Evolutionary conservation across 2,113 vertebrate species (phyloP), one percentile per base, ranked within the genome.

Genomic region (Ondatra zibethicus): DNA sequence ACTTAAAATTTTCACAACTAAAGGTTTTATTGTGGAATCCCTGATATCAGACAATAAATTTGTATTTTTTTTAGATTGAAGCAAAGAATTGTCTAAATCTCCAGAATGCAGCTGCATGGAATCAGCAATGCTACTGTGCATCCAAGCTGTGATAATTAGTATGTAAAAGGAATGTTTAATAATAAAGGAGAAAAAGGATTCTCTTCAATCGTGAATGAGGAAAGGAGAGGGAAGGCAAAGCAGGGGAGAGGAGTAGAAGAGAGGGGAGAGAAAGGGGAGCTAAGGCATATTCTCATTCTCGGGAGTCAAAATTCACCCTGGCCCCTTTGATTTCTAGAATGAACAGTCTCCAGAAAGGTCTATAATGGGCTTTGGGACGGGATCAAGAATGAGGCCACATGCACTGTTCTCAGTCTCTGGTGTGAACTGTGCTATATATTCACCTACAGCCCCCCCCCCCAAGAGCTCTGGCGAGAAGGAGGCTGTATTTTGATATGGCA

Each of bases 391-490:
- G 89, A 97, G 97, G 94, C 80, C 92, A 96, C 81, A 47, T 21
- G 31, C 55, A 82, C 85, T 88, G 82, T 80, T 96, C 72, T 95
- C 92, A 93, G 91, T 94, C 92, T 95, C 96, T 96, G 91, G 65
- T 97, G 92, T 94, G 97, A 98, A 96, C 84, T 95, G 92, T 96
- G 73, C 88, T 95, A 36, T 88, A 76, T 90, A 94, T 96, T 96
- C 95, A 95, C 78, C 95, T 23, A 63, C 78, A 87, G 29, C 55
- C 94, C 80, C 89, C 92, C 45, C 92, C 82, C 63, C 75, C n/a
- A n/a, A 91, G 92, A 96, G 89, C 55, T 92, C 94, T 96, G 87
- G 70, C 73, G 94, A 89, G 91, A 95, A 91, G n/a, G 50, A 90
- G 82, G 77, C 92, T 96, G 33, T 93, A 92, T 96, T 97, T 96